Percentiles rank a stretch among this genome's conserved stretches.
phyloP scores from a whole-genome alignment of 2,797 vertebrate species.

The Petrocephalus sullivani region DNA sequence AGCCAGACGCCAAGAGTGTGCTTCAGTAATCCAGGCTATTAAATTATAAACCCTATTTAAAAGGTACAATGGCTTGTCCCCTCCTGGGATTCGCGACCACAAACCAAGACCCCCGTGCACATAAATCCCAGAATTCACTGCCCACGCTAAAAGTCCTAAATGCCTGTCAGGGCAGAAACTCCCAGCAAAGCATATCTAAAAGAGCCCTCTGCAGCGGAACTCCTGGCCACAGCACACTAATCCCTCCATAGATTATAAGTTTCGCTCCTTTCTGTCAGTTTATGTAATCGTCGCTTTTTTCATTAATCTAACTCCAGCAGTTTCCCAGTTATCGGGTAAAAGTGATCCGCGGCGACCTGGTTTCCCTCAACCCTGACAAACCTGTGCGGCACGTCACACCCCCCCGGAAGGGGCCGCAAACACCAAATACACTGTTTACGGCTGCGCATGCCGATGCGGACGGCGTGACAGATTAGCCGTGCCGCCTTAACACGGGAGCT shows the following conservation, averaged over 20 bases:
- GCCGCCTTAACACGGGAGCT: conserved; percentile 25
- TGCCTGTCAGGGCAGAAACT: not conserved
- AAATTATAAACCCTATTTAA: not conserved
- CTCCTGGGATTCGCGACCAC: not conserved
- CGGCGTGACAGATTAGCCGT: conserved; percentile 74
- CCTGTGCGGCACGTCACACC: conserved; percentile 86
- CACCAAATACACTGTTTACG: conserved; percentile 98
- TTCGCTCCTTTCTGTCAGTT: not conserved
- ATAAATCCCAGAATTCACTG: not conserved
- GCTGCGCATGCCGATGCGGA: conserved; percentile 71
- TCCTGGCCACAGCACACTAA: not conserved
- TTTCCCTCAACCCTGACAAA: conserved; percentile 93
- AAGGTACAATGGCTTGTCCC: not conserved
- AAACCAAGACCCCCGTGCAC: not conserved
- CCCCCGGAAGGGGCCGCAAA: conserved; percentile 93
- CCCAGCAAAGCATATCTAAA: not conserved
- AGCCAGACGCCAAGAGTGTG: not conserved
- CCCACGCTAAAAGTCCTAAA: not conserved
- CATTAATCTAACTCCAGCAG: conserved; percentile 69
- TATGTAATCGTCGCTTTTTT: not conserved
- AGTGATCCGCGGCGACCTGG: conserved; percentile 92
- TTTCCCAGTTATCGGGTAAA: conserved; percentile 88
- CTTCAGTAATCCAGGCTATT: not conserved
- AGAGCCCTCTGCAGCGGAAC: not conserved
- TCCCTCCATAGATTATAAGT: not conserved